phyloP scores from a whole-genome alignment of 2,797 vertebrate genomes.

The Choloepus didactylus region DNA sequence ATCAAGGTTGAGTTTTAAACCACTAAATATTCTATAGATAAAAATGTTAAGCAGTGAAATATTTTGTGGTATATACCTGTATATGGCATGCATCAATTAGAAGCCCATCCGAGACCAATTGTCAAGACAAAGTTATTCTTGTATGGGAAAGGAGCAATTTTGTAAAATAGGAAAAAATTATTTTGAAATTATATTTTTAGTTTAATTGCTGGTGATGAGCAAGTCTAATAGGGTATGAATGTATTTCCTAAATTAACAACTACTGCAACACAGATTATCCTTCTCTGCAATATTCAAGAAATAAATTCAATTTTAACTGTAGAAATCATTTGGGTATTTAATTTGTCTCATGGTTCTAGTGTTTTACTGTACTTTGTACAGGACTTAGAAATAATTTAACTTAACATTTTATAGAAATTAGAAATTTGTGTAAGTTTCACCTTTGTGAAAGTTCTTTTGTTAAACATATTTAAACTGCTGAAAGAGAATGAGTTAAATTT shows the following conservation, averaged over 20 bases:
- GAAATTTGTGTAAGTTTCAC: background rate
- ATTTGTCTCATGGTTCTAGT: conserved; percentile 20
- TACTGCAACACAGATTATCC: background rate
- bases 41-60: background rate
- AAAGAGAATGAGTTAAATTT: background rate
- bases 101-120: background rate
- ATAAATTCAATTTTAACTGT: background rate
- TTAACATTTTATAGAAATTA: background rate
- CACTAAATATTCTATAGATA: background rate
- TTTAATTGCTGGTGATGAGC: background rate
- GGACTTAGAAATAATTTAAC: background rate
- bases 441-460: background rate
- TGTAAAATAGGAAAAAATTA: background rate
- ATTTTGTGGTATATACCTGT: background rate
- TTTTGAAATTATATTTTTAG: background rate
- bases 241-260: background rate
- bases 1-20: background rate
- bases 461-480: background rate
- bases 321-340: conserved; percentile 9
- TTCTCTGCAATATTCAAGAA: background rate
- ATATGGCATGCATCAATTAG: background rate
- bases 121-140: conserved; percentile 19
- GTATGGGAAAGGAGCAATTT: background rate
- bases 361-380: conserved; percentile 32
- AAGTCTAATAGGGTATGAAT: background rate